These are phyloP conservation scores for Anarhynchus alexandrinus DNA, from an alignment of 2,113 vertebrate species.

Conservation along the genomic window DNA sequence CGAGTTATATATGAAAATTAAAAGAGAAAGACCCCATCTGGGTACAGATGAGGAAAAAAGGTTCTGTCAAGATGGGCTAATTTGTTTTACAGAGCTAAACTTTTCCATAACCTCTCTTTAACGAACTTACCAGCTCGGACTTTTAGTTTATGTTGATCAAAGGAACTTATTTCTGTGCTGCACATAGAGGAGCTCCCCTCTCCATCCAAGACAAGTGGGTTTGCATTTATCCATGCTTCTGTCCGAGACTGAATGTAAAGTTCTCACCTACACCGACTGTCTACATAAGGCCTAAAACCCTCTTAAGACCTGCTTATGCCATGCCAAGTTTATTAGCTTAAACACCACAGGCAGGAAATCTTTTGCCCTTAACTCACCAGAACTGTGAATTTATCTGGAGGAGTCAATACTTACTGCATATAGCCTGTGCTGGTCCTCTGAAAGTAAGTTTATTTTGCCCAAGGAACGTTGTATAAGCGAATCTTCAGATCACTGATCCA, in stretches of 20 bases:
- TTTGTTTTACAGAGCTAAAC: constrained; percentile 29
- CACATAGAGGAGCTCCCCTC: not conserved
- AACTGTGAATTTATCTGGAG: not conserved
- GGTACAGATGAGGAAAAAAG: constrained; percentile 18
- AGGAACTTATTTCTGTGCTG: not conserved
- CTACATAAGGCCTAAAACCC: constrained; percentile 8
- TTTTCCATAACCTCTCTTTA: not conserved
- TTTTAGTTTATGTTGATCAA: constrained; percentile 42
- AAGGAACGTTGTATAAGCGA: not conserved
- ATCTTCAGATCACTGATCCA: not conserved
- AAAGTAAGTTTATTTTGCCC: not conserved
- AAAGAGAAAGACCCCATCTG: not conserved
- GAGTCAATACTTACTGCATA: not conserved
- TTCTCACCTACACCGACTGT: not conserved
- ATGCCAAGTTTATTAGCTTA: not conserved
- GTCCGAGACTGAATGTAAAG: not conserved
- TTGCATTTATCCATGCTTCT: not conserved
- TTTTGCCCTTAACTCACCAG: not conserved
- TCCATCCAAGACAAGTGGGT: not conserved
- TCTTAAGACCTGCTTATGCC: not conserved
- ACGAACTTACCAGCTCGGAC: constrained; percentile 22
- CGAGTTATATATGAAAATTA: not conserved
- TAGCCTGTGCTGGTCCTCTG: not conserved
- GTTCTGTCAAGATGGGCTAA: not conserved
- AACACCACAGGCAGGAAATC: not conserved